Conservation (phyloP, 2,888 invertebrate species). For the Linyphia triangularis region DNA sequence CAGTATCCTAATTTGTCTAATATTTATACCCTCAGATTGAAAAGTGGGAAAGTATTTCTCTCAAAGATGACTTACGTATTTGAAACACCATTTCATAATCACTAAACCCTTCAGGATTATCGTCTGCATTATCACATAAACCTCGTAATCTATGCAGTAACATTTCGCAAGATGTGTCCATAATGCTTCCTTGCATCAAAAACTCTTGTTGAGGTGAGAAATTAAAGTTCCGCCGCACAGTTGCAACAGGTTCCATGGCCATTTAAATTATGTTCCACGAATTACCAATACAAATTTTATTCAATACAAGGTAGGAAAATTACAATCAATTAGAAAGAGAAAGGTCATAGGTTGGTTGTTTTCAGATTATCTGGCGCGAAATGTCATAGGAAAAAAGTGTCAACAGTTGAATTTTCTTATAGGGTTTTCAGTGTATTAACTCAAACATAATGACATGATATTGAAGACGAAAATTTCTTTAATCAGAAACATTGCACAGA, state of each 20-base stretch:
- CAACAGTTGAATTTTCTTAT: too few relatives aligned
- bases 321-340: neutral
- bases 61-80: slow-evolving; percentile 80
- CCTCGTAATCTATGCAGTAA: slow-evolving; percentile 92
- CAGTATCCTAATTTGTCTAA: too few relatives aligned
- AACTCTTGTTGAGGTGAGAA: slow-evolving; percentile 96
- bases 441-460: too few relatives aligned
- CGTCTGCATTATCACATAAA: slow-evolving; percentile 87
- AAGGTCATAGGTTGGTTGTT: too few relatives aligned
- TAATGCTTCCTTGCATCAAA: slow-evolving; percentile 93
- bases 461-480: too few relatives aligned
- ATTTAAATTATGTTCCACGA: neutral
- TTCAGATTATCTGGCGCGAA: too few relatives aligned
- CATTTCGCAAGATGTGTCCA: slow-evolving; percentile 94
- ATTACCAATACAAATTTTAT: neutral
- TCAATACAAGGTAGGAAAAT: neutral
- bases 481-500: too few relatives aligned
- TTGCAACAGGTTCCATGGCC: slow-evolving; percentile 58
- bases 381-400: too few relatives aligned
- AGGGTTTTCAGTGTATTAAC: too few relatives aligned
- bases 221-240: slow-evolving; percentile 64
- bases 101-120: slow-evolving; percentile 93
- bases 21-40: too few relatives aligned
- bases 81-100: slow-evolving; percentile 91
- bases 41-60: too few relatives aligned